Evolutionary conservation across 64 coral and sea anemone genomes (phyloP), one percentile per base, ranked within the genome.

Genomic region (Montipora capricornis): DNA sequence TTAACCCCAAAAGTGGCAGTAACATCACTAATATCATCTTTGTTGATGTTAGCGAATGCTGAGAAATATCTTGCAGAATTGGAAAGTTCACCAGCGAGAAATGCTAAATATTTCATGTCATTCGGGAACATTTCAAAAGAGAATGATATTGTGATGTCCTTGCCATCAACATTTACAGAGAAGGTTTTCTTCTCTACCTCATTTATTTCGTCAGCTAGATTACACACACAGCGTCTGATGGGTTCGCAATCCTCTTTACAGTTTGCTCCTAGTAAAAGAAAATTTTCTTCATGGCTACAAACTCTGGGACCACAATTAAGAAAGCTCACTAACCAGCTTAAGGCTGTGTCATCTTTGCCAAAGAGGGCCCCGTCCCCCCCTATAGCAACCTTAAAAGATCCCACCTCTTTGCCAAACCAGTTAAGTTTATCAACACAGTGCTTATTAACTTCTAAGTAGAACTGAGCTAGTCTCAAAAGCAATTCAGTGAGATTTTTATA

Each of bases 271-370:
- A 94, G 67, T 37, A 94, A 49, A 11, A 89, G 48, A 87, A 57
- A 86, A 73, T 89, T 94, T 7, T 89, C 82, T 51, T 81, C 51
- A 20, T 77, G 85, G 48, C 68, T 89, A 59, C 61, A 64, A 29
- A 94, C 47, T 89, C 75, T 73, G 2, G 37, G 55, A 55, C 85
- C 20, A 20, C 78, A 64, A 74, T 94, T 94, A 8, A 94, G 5
- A 89, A 94, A 94, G 81, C 92, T 94, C 19, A 89, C 49, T n/a
- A 88, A 53, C 92, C 92, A 94, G 9, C 61, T 22, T 8, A 94
- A 51, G 0, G 76, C 68, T 77, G 78, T 17, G 3, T 94, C 86
- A 20, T 70, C 77, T 26, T 94, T 94, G 0, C 92, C 92, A 53
- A 94, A 87, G 44, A 77, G 86, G 15, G 85, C 83, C 8, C 91